Evolutionary conservation across 2,888 invertebrate species (phyloP).

Genomic region (Nomada flava): DNA sequence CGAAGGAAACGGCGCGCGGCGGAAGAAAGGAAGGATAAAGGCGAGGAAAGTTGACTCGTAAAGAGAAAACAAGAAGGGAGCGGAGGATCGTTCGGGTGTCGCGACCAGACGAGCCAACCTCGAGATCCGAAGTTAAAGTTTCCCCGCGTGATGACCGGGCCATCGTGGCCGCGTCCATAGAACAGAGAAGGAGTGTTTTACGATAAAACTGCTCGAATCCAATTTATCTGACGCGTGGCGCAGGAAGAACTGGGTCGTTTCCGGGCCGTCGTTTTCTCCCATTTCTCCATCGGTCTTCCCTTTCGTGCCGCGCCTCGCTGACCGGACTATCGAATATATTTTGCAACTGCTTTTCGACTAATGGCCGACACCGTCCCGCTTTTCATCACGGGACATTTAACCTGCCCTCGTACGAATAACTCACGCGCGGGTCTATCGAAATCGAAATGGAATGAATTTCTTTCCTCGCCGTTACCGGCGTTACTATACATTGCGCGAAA

Average conservation of each 20-base stretch:
- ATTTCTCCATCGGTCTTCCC: conserved; percentile 38
- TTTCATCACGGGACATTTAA: conserved; percentile 50
- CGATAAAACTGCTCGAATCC: conserved; percentile 75
- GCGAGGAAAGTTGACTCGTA: conserved; percentile 47
- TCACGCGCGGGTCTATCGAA: conserved; percentile 12
- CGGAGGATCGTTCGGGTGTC: conserved; percentile 29
- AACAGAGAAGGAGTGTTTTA: conserved; percentile 66
- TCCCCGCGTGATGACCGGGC: conserved; percentile 67
- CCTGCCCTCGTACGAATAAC: conserved; percentile 23
- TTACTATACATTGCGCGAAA: no score
- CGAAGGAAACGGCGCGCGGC: background rate
- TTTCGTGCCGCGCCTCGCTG: conserved; percentile 11
- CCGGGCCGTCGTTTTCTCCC: conserved; percentile 68
- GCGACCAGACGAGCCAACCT: conserved; percentile 35
- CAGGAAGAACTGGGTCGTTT: conserved; percentile 75
- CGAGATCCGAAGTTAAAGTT: conserved; percentile 58
- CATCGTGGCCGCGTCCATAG: conserved; percentile 47
- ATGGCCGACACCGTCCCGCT: conserved; percentile 35
- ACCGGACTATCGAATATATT: conserved; percentile 35
- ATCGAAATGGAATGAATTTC: background rate
- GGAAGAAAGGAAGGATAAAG: background rate
- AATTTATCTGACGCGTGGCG: conserved; percentile 73
- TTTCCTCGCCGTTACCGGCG: no score
- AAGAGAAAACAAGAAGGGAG: conserved; percentile 9
- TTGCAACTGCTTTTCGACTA: conserved; percentile 47